A percentile compares a stretch with the other conserved stretches of the same genome.
phyloP scores from a whole-genome alignment of 2,888 invertebrate genomes.

The Watsonalla binaria region DNA sequence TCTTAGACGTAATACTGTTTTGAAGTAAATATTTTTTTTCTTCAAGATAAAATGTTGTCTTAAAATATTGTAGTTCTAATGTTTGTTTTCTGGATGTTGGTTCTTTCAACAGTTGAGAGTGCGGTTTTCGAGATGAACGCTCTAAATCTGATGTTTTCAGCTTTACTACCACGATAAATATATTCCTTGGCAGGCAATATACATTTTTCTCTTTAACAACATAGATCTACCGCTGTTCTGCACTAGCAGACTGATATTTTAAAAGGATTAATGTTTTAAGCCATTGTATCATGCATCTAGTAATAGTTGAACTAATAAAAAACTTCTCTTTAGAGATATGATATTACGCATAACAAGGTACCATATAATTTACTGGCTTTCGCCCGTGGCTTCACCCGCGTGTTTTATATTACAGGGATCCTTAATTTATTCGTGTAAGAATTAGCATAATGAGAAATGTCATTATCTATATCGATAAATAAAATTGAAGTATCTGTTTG shows the following conservation, averaged over 20 bases:
- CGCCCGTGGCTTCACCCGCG: too few species aligned
- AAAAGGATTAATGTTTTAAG: background rate
- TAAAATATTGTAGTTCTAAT: background rate
- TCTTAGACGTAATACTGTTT: background rate
- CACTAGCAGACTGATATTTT: background rate
- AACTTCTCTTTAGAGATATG: too few species aligned
- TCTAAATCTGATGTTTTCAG: slow-evolving; percentile 46
- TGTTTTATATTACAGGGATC: too few species aligned
- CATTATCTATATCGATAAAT: too few species aligned
- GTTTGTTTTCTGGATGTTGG: background rate
- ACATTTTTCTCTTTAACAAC: slow-evolving; percentile 52
- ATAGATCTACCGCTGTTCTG: slow-evolving; percentile 20
- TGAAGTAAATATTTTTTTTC: background rate
- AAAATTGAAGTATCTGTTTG: too few species aligned
- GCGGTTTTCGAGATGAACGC: slow-evolving; percentile 28
- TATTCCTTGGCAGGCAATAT: slow-evolving; percentile 48
- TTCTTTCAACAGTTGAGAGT: slow-evolving; percentile 13
- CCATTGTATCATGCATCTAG: background rate
- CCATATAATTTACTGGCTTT: too few species aligned
- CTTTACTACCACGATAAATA: slow-evolving; percentile 50
- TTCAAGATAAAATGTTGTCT: background rate
- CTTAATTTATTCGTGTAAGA: too few species aligned
- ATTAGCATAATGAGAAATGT: too few species aligned
- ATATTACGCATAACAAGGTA: too few species aligned
- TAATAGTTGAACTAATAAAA: background rate